A percentile compares a stretch with the other conserved stretches of the same genome.
Conservation (phyloP, 2,797 vertebrate genomes). For the Arnoldichthys spilopterus region DNA sequence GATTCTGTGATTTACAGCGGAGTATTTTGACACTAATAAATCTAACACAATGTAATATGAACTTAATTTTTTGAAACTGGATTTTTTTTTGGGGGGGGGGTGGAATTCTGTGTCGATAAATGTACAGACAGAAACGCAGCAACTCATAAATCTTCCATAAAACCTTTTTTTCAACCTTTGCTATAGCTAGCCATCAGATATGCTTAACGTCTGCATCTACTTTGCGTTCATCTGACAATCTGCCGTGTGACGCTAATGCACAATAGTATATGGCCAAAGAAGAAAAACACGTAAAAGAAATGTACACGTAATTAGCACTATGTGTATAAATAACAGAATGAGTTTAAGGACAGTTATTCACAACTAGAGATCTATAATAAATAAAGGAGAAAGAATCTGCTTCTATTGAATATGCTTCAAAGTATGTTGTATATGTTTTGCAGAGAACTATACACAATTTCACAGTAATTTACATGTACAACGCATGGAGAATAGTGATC, state of each 20-base stretch:
- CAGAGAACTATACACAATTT: constrained; percentile 37
- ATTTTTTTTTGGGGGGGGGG: not conserved
- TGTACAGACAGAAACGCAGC: not conserved
- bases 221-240: not conserved
- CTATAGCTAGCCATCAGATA: not conserved
- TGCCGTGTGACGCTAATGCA: constrained; percentile 9
- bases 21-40: not conserved
- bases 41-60: not conserved
- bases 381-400: constrained; percentile 31
- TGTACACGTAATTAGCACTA: constrained; percentile 24
- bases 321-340: constrained; percentile 41
- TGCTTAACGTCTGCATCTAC: not conserved
- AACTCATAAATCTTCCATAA: not conserved
- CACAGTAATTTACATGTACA: constrained; percentile 47
- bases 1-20: not conserved
- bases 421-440: constrained; percentile 6
- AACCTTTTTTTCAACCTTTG: not conserved
- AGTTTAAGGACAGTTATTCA: constrained; percentile 6
- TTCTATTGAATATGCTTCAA: not conserved
- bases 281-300: constrained; percentile 19
- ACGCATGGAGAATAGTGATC: constrained; percentile 24
- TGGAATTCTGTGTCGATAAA: not conserved
- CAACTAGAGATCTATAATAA: constrained; percentile 27
- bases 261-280: not conserved
- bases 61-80: not conserved